These are phyloP conservation scores for Philaethria dido DNA, from an alignment of 2,888 invertebrate genomes.

Conservation along the genomic window DNA sequence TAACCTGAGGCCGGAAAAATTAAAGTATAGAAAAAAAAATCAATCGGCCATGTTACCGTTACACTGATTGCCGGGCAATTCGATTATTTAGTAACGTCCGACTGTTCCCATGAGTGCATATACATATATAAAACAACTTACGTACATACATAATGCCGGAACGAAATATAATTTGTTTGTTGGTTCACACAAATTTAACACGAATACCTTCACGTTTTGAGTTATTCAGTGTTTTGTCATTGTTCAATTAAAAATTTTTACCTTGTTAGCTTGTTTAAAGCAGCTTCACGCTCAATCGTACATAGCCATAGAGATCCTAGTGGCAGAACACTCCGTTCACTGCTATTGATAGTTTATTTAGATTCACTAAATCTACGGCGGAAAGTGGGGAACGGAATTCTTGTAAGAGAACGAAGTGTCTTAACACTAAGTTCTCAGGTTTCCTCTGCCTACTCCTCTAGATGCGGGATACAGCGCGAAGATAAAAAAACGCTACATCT, in stretches of 20 bases:
- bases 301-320: too few relatives aligned
- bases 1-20: slow-evolving; percentile 44
- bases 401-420: too few relatives aligned
- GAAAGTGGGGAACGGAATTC: too few relatives aligned
- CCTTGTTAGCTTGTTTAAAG: too few relatives aligned
- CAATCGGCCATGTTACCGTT: slow-evolving; percentile 67
- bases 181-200: slow-evolving; percentile 52
- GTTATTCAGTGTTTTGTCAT: slow-evolving; percentile 29
- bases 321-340: too few relatives aligned
- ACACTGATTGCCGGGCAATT: slow-evolving; percentile 60
- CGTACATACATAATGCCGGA: slow-evolving; percentile 57
- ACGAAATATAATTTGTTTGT: slow-evolving; percentile 60
- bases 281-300: too few relatives aligned
- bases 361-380: background rate
- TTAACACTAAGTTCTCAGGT: too few relatives aligned
- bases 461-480: too few relatives aligned
- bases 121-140: slow-evolving; percentile 51
- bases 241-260: slow-evolving; percentile 25
- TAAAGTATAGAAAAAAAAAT: slow-evolving; percentile 68
- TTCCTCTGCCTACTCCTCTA: too few relatives aligned
- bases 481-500: too few relatives aligned
- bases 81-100: slow-evolving; percentile 44
- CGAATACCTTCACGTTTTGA: slow-evolving; percentile 23
- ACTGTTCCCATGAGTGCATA: slow-evolving; percentile 66
- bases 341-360: too few relatives aligned